A percentile compares a stretch with the other conserved stretches of the same genome.
These are phyloP conservation scores for Sciurus niger DNA, from an alignment of 2,113 vertebrate genomes.

Conservation along the genomic window DNA sequence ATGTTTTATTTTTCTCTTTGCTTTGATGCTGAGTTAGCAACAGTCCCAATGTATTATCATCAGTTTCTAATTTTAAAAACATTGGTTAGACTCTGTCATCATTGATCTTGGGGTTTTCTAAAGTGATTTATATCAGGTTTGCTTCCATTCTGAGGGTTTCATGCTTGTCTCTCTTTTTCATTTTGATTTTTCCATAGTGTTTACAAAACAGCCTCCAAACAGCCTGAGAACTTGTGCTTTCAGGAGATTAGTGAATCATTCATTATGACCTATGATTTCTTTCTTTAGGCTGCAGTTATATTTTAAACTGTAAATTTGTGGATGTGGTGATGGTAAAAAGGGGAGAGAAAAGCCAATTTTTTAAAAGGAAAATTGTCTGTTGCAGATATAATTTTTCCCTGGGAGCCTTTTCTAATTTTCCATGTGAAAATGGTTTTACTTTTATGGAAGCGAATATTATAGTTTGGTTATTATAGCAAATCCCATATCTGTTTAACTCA, in stretches of 20 bases:
- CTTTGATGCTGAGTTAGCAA: constrained; percentile 11
- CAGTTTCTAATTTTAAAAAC: constrained; percentile 10
- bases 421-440: not conserved
- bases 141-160: not conserved
- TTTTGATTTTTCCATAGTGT: not conserved
- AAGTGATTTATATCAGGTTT: constrained; percentile 29
- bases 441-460: not conserved
- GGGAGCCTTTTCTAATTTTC: not conserved
- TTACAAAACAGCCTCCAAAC: not conserved
- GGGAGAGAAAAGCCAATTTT: not conserved
- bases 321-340: not conserved
- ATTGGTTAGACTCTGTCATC: not conserved
- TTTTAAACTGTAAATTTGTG: not conserved
- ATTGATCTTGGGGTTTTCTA: constrained; percentile 23
- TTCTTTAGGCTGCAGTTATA: not conserved
- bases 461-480: not conserved
- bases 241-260: not conserved
- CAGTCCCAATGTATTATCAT: constrained; percentile 13
- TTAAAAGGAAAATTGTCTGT: not conserved
- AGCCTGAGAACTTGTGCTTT: not conserved
- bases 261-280: not conserved
- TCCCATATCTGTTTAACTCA: not conserved
- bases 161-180: constrained; percentile 5
- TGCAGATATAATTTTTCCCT: not conserved
- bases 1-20: not conserved